These are phyloP conservation scores for Xiphophorus birchmanni DNA, from an alignment of 2,797 vertebrate species.

Conservation along the genomic window DNA sequence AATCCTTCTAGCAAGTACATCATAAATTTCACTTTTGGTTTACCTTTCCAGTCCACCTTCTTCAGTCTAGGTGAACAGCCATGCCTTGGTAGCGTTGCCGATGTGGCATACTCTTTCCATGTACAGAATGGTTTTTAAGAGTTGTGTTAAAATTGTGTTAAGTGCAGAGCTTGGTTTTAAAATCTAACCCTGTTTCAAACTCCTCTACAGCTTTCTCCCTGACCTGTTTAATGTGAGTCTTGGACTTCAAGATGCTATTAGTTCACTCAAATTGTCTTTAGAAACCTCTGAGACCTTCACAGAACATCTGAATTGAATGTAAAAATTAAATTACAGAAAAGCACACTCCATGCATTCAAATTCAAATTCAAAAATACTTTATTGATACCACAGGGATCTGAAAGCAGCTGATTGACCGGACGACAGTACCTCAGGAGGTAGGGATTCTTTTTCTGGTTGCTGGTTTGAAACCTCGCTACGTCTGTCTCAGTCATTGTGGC, in stretches of 20 bases:
- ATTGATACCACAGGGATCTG: not conserved
- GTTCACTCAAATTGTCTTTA: not conserved
- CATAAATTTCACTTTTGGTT: not conserved
- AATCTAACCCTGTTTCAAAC: not conserved
- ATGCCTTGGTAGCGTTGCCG: not conserved
- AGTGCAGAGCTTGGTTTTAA: not conserved
- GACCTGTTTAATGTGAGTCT: not conserved
- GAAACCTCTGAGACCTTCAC: not conserved
- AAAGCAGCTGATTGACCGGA: not conserved
- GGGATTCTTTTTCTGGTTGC: not conserved
- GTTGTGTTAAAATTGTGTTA: not conserved
- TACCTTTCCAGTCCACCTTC: not conserved
- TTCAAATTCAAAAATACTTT: too few species aligned
- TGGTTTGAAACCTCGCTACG: not conserved
- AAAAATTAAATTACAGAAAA: not conserved
- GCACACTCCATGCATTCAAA: not conserved
- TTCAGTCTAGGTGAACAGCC: not conserved
- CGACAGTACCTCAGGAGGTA: not conserved
- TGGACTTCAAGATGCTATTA: not conserved
- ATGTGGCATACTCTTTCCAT: not conserved
- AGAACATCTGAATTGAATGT: not conserved
- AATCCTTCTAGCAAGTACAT: not conserved
- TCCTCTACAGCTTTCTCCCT: not conserved
- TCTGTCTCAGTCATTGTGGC: not conserved
- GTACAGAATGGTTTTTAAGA: not conserved